Evolutionary conservation across 2,797 vertebrate genomes (phyloP).

Genomic region (Emydoidea blandingii): DNA sequence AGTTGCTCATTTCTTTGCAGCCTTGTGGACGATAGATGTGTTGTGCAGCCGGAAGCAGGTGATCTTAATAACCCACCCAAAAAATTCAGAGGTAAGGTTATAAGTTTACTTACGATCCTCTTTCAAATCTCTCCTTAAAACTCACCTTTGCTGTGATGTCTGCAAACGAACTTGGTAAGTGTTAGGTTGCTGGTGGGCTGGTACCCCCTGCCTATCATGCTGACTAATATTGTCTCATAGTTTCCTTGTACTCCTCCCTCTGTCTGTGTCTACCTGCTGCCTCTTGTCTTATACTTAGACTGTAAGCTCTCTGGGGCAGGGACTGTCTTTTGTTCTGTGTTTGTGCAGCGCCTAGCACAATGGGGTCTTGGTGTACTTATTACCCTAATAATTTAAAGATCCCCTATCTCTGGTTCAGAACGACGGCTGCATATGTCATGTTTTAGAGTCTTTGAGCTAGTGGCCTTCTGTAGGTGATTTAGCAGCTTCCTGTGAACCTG

Average conservation of each 20-base stretch:
- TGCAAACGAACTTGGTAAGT: neutral
- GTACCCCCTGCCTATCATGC: neutral
- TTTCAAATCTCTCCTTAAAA: neutral
- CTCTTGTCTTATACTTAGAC: neutral
- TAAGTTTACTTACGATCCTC: neutral
- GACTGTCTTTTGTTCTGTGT: neutral
- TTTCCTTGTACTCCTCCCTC: neutral
- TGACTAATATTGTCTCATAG: neutral
- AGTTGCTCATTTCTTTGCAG: constrained; percentile 80
- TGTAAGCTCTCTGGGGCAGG: neutral
- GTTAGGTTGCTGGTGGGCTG: neutral
- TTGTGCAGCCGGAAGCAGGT: constrained; percentile 96
- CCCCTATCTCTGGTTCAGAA: neutral
- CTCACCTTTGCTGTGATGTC: neutral
- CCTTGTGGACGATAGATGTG: constrained; percentile 97
- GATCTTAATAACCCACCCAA: constrained; percentile 99
- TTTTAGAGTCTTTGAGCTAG: fast-evolving
- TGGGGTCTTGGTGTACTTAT: neutral
- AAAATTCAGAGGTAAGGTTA: constrained; percentile 95
- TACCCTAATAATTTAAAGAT: neutral
- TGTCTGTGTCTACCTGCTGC: neutral
- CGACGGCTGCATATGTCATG: fast-evolving
- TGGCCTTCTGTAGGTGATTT: fast-evolving
- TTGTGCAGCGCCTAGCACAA: neutral
- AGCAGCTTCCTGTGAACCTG: neutral